Evolutionary conservation across 2,113 vertebrate genomes (phyloP), one percentile per base, ranked within the genome.

Genomic region (Siphamia tubifer): DNA sequence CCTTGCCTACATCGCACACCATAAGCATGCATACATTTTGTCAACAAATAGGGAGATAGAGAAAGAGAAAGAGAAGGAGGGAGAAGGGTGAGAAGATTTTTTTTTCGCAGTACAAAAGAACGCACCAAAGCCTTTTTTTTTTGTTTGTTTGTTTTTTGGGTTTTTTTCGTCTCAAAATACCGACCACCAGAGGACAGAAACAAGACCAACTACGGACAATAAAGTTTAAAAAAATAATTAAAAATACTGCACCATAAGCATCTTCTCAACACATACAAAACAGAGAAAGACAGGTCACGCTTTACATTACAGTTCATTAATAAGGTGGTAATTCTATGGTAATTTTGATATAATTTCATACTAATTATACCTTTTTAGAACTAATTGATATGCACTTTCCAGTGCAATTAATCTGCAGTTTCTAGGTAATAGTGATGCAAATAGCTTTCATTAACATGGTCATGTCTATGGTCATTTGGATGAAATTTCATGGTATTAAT

Each of bases 11-110:
- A 52, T 77, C 56, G 73, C 87, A 84, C 90, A 89, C 84, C 66
- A 87, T 87, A 86, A 85, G 92, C 95, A 94, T 93, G 94, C 94
- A 93, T 87, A 90, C 86, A 86, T 58, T 76, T 86, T 77, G 86
- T 90, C 90, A 87, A 88, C 79, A 77, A 68, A 86, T 51, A 88
- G 71, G 82, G 63, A 77, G 62, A 54, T 38, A 64, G 82, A 77
- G 48, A 81, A 68, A 60, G 45, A 27, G 21, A 27, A 44, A 60
- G 71, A 68, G 40, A 70, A 56, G 31, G 64, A 43, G 52, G 68
- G 54, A 74, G 68, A 56, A 54, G 47, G 72, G 24, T 40, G 72
- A 77, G 68, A 85, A 87, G 67, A 82, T 60, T 76, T n/a, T n/a
- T n/a, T n/a, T n/a, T n/a, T 75, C 51, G 74, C 91, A 82, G 72